Evolutionary conservation across 2,797 vertebrate genomes (phyloP), one percentile per base, ranked within the genome.

Genomic region (Malacoctenus gilli): DNA sequence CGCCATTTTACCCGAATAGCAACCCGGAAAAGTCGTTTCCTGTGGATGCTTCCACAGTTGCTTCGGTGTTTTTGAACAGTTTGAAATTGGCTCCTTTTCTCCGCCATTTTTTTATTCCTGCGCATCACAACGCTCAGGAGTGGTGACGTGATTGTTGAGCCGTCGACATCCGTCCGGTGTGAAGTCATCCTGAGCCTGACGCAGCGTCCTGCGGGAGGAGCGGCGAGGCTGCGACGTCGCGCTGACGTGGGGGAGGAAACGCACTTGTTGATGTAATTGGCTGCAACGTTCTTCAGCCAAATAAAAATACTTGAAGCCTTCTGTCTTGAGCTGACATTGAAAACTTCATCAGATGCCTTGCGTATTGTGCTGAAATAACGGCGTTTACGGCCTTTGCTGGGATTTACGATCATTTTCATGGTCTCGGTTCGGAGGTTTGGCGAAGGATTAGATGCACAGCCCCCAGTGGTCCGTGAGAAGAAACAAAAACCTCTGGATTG

Each of bases 221-320:
- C 44, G 34, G 52, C 38, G 3, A 54, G 43, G 46, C 62, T 68
- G 20, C 59, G 73, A 75, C 73, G 69, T 48, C 66, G 60, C 48
- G 16, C 42, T 8, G 54, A 54, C 49, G 67, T n/a, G 66, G 49
- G 64, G 9, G 28, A 60, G 36, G 53, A 39, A 68, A 61, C 44
- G 13, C 36, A 44, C 57, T 25, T 59, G 74, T 82, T 85, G 82
- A 85, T 85, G 62, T 72, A 78, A 80, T 82, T 75, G 61, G 71
- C 30, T 76, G 78, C 62, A 84, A 77, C 51, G 51, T 61, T 65
- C 59, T 56, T 32, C 22, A 47, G 18, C 55, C 30, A 42, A 59
- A 60, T 4, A 28, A 56, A 59, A 18, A 30, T 12, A 21, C 21
- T 42, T 20, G 18, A 43, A 67, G 61, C 10, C 18, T 56, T 41